A percentile compares a stretch with the other conserved stretches of the same genome.
Evolutionary conservation across 2,888 invertebrate species (phyloP).

Genomic region (Nymphalis urticae): DNA sequence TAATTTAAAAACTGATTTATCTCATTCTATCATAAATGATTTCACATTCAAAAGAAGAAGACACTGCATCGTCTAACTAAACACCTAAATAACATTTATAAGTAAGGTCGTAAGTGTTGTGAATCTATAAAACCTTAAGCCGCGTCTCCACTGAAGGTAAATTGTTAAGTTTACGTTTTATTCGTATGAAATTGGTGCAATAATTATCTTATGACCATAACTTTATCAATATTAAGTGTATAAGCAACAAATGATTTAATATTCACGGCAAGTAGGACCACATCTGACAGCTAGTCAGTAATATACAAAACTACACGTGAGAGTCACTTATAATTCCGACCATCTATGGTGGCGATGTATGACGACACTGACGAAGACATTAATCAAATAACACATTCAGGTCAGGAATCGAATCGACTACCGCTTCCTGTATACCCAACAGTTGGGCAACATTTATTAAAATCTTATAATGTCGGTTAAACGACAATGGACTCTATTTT

Average conservation of each 20-base stretch:
- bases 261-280: not conserved
- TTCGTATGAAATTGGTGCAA: no score
- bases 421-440: conserved; percentile 67
- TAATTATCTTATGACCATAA: not conserved
- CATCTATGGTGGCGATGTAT: conserved; percentile 23
- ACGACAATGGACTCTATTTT: not conserved
- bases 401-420: conserved; percentile 72
- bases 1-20: no score
- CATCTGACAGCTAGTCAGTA: not conserved
- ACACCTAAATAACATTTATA: no score
- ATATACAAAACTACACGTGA: conserved; percentile 24
- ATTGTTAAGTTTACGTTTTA: no score
- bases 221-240: not conserved
- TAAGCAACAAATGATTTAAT: not conserved
- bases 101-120: no score
- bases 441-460: conserved; percentile 50
- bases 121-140: no score
- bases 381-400: conserved; percentile 55
- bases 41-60: no score
- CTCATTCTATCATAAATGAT: no score
- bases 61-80: no score
- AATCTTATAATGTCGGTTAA: conserved; percentile 1
- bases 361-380: conserved; percentile 39
- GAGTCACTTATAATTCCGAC: conserved; percentile 34
- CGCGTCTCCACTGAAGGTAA: no score